These are phyloP conservation scores for Parotocinclus haroldoi DNA, from an alignment of 2,797 vertebrate species.

Conservation along the genomic window DNA sequence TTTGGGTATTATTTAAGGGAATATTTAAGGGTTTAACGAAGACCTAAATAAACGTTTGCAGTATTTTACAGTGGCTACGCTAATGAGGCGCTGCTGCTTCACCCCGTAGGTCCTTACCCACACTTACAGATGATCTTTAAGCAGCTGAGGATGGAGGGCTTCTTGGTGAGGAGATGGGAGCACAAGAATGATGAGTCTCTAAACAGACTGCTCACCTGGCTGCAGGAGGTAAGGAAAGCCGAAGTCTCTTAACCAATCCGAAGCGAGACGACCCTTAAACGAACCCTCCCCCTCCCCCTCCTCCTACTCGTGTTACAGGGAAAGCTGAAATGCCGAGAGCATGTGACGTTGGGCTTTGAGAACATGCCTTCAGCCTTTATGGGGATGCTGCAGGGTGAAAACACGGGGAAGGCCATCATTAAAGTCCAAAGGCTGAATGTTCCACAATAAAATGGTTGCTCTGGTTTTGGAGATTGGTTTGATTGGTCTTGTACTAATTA, in stretches of 20 bases:
- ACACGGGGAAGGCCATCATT: constrained; percentile 81
- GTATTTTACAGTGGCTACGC: no score
- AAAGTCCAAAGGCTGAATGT: no score
- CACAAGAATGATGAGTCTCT: constrained; percentile 61
- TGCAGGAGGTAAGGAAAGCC: constrained; percentile 41
- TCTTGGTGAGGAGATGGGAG: constrained; percentile 59
- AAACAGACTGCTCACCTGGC: constrained; percentile 69
- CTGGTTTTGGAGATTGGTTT: no score
- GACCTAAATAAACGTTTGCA: no score
- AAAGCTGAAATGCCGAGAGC: constrained; percentile 77
- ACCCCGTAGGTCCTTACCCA: constrained; percentile 59
- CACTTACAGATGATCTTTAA: constrained; percentile 56
- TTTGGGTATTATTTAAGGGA: no score
- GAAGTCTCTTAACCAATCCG: no score
- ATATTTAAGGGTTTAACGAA: no score
- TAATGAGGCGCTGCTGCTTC: no score
- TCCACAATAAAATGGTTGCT: no score
- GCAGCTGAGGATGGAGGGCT: constrained; percentile 72
- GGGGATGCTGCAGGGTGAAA: constrained; percentile 82
- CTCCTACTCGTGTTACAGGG: constrained; percentile 64
- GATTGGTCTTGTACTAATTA: no score
- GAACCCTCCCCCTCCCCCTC: no score
- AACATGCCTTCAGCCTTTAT: constrained; percentile 90
- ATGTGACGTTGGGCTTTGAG: constrained; percentile 81
- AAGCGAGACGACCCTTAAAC: no score